These are phyloP conservation scores for Sericinus montela DNA, from an alignment of 2,888 invertebrate genomes.

Conservation along the genomic window DNA sequence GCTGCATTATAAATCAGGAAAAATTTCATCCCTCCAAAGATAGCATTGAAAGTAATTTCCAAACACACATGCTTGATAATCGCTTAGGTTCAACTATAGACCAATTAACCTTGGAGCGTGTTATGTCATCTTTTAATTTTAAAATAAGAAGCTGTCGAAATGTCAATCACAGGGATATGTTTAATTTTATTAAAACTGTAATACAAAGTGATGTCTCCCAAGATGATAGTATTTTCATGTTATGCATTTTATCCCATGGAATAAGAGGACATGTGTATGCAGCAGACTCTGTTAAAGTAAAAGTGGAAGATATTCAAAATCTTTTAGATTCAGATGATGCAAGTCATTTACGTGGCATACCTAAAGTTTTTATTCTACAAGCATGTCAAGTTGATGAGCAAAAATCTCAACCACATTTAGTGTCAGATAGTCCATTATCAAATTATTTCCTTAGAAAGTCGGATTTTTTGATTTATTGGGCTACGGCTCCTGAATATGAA, in stretches of 20 bases:
- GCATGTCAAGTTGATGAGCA: slow-evolving; percentile 61
- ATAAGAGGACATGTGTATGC: slow-evolving; percentile 62
- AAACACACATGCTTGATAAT: slow-evolving; percentile 33
- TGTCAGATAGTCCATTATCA: slow-evolving; percentile 46
- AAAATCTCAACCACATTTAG: slow-evolving; percentile 30
- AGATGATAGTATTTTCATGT: slow-evolving; percentile 62
- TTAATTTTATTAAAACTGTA: slow-evolving; percentile 46
- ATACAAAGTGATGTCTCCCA: slow-evolving; percentile 40
- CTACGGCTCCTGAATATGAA: slow-evolving; percentile 64
- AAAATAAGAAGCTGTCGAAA: slow-evolving; percentile 47
- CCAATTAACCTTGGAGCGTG: slow-evolving; percentile 41
- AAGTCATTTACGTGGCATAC: slow-evolving; percentile 44
- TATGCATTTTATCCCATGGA: slow-evolving; percentile 69
- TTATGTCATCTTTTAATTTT: slow-evolving; percentile 58
- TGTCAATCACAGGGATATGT: slow-evolving; percentile 47
- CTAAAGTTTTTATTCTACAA: slow-evolving; percentile 63
- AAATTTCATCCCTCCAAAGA: slow-evolving; percentile 55
- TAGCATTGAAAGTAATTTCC: slow-evolving; percentile 41
- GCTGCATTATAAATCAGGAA: slow-evolving; percentile 67
- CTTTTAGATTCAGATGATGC: slow-evolving; percentile 55
- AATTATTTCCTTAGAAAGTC: slow-evolving; percentile 45
- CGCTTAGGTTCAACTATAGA: slow-evolving; percentile 56
- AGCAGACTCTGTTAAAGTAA: slow-evolving; percentile 62
- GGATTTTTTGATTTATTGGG: slow-evolving; percentile 64
- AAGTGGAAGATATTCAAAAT: slow-evolving; percentile 57